Base-by-base conservation (phyloP, 2,797 vertebrate species). In the Enteromius unitaeniatus region DNA sequence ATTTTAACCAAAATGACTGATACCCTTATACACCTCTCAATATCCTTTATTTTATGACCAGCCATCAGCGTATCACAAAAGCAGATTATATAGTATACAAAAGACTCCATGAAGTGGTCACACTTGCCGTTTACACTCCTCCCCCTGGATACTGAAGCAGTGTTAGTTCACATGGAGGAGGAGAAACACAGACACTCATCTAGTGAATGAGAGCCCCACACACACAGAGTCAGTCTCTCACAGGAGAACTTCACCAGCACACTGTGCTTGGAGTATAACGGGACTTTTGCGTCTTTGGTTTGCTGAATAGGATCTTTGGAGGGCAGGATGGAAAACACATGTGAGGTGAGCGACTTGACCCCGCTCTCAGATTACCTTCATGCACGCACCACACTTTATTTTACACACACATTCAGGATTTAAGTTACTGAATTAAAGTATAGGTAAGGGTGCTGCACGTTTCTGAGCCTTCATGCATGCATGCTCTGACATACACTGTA, bases 341-440 rank as follows among this genome's bases (percentile, higher is more conserved):
- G 69, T 31, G 82, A 92, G 92, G 92, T 92, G 90, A 64, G 45
- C 47, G 6, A 53, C 51, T 74, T 47, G 81, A 47, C 51, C 9
- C 64, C 34, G 34, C 69, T 82, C 75, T 83, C 75, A 86, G 34
- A 55, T 86, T 51, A 82, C 79, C 53, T 79, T 73, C 26, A 72
- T 68, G 67, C 23, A 23, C 34, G 51, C 72, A 55, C 10, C 6
- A 37, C 67, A 31, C 55, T 6, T 37, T 37, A 40, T 69, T 40
- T 69, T 40, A 45, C 51, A 42, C 34, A n/a, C 6, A 21, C 8
- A 78, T 21, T 77, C 8, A 65, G 28, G n/a, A 13, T 23, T 65
- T 31, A n/a, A 21, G 13, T 28, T 21, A 51, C 26, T 31, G 5
- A 73, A 42, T 11, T 64, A 34, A 37, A 8, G 13, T 23, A 6